Evolutionary conservation across 2,888 invertebrate genomes (phyloP), one percentile per base, ranked within the genome.

Genomic region (Yponomeuta malinellus): DNA sequence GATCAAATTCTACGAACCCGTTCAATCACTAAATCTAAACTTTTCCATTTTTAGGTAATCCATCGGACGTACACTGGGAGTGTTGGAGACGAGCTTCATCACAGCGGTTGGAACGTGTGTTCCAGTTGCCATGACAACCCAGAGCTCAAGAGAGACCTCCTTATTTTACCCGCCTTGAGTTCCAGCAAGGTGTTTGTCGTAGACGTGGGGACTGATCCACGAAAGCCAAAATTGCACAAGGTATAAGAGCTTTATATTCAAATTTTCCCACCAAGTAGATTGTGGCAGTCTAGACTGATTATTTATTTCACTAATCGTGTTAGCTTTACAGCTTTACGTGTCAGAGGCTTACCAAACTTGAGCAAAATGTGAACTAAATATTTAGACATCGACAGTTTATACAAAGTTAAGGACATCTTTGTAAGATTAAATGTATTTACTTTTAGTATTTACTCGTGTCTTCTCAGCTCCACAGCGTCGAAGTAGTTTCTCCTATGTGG

Each of bases 21-120:
- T 52, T 52, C 10, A 12, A 52, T 52, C 12, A 8, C 2, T 15
- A 59, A 15, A 12, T 59, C 6, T 59, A 59, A 15, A 15, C 15
- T 15, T 1, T 15, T 59, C 15, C 15, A 69, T 79, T 79, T 65
- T 31, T 82, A 98, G 98, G 95, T 99, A 5, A 95, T 99, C 67
- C 96, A 97, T 82, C 95, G 98, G 31, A 94, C 98, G 0, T 94
- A 94, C 78, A 96, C 98, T 78, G 96, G 95, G 10, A 87, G 95
- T 73, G 85, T 93, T 4, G 96, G 95, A 0, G 97, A 99, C 79
- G 99, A 99, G 83, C 88, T 99, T 0, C 99, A 99, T 83, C 99
- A 99, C 83, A 95, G 96, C 65, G 99, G 99, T 0, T 99, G 99
- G 99, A 99, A 99, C 83, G 95, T 97, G 0, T 99, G 99, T 84